phyloP scores from a whole-genome alignment of 2,888 invertebrate genomes.

The Callyntrura guangdongensis region DNA sequence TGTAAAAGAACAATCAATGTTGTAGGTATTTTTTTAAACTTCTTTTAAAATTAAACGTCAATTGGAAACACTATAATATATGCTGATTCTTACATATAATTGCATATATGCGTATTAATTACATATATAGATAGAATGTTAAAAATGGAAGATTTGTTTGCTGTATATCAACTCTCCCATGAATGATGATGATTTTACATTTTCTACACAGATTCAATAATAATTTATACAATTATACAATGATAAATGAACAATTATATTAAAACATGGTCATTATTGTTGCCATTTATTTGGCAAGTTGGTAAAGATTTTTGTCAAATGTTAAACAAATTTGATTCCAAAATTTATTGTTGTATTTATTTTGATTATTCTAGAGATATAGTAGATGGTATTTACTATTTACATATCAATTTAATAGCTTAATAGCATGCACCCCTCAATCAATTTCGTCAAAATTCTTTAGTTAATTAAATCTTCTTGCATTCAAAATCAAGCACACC shows the following conservation, averaged over 20 bases:
- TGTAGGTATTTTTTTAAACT: not conserved
- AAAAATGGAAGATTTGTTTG: slow-evolving; percentile 71
- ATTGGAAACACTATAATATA: slow-evolving; percentile 49
- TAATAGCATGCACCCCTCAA: slow-evolving; percentile 59
- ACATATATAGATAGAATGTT: slow-evolving; percentile 73
- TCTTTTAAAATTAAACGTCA: slow-evolving; percentile 18
- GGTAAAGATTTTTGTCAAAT: slow-evolving; percentile 46
- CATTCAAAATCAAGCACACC: slow-evolving; percentile 15
- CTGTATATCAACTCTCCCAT: slow-evolving; percentile 58
- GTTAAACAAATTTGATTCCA: slow-evolving; percentile 27
- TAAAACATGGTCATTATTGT: slow-evolving; percentile 34
- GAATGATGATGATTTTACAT: not conserved
- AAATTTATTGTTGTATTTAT: not conserved
- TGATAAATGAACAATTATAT: not conserved
- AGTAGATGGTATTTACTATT: slow-evolving; percentile 24
- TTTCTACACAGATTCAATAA: too few relatives aligned
- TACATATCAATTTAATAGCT: slow-evolving; percentile 26
- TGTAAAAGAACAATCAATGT: slow-evolving; percentile 1
- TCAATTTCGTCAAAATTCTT: slow-evolving; percentile 33
- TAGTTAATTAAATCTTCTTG: slow-evolving; percentile 17
- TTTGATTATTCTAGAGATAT: slow-evolving; percentile 20
- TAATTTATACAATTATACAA: too few relatives aligned
- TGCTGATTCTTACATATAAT: slow-evolving; percentile 55
- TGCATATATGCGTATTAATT: slow-evolving; percentile 55
- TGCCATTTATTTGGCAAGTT: slow-evolving; percentile 48